Percentiles rank a stretch among this genome's conserved stretches.
phyloP scores from a whole-genome alignment of 2,113 vertebrate genomes.

The Amia ocellicauda region DNA sequence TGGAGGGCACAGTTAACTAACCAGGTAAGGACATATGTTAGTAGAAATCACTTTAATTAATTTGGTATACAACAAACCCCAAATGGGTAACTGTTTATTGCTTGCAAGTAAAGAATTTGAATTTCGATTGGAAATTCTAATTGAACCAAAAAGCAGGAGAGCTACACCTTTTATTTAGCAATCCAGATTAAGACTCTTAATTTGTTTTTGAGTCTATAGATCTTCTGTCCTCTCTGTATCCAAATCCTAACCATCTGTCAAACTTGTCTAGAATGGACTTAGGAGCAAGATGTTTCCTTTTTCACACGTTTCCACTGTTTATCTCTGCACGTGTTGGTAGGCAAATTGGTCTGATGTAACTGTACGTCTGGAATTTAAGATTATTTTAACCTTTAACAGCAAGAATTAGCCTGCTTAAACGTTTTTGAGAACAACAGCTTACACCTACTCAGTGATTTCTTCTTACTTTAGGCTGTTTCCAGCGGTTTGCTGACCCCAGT shows the following conservation, averaged over 20 bases:
- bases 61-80: constrained; percentile 47
- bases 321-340: too few species aligned
- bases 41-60: constrained; percentile 53
- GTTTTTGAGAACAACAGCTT: too few species aligned
- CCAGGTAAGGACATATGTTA: constrained; percentile 29
- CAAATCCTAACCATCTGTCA: constrained; percentile 53
- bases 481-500: constrained; percentile 24
- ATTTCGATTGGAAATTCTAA: constrained; percentile 44
- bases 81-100: too few species aligned
- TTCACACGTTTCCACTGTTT: too few species aligned
- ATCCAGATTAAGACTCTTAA: constrained; percentile 47
- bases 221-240: constrained; percentile 51
- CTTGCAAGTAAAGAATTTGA: constrained; percentile 43
- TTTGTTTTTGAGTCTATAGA: constrained; percentile 58
- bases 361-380: too few species aligned
- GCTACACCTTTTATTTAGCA: constrained; percentile 47
- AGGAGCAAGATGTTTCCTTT: too few species aligned
- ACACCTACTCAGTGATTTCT: too few species aligned
- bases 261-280: constrained; percentile 43
- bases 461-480: constrained; percentile 16
- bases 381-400: too few species aligned
- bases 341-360: too few species aligned
- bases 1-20: constrained; percentile 68
- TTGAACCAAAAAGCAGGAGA: constrained; percentile 52
- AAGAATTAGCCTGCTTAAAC: too few species aligned